These are phyloP conservation scores for Babyrousa celebensis DNA, from an alignment of 2,797 vertebrate genomes.

Conservation along the genomic window DNA sequence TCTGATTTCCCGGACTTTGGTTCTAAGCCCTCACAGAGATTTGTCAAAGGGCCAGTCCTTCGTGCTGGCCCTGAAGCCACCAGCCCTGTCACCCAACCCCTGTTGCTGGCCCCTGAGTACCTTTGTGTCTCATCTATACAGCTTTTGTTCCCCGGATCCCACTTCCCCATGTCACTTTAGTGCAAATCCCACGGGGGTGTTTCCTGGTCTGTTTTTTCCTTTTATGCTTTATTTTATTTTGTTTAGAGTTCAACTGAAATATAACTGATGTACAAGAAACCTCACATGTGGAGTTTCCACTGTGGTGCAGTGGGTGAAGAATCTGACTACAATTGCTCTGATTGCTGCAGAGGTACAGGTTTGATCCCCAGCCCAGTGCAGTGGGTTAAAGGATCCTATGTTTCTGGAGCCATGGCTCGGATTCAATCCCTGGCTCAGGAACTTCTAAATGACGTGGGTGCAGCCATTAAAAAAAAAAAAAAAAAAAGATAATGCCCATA, in stretches of 20 bases:
- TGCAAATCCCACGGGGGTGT: background rate
- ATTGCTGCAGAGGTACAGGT: too few relatives aligned
- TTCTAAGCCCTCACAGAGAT: background rate
- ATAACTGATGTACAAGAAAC: background rate
- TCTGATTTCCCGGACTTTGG: conserved; percentile 7
- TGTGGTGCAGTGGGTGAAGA: too few relatives aligned
- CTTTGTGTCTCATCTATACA: background rate
- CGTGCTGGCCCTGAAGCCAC: background rate
- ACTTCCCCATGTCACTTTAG: accelerated
- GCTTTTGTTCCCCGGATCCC: accelerated
- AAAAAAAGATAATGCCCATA: background rate
- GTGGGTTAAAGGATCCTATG: too few relatives aligned
- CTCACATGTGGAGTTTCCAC: background rate
- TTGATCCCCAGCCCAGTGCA: too few relatives aligned
- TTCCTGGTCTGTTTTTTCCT: background rate
- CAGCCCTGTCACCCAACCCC: accelerated
- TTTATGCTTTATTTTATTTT: background rate
- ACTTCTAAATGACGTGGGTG: too few relatives aligned
- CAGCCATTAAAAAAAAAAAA: too few relatives aligned
- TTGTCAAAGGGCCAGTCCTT: background rate
- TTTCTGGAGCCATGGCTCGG: too few relatives aligned
- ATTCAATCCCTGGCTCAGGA: too few relatives aligned
- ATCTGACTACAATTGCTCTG: too few relatives aligned
- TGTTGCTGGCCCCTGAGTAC: background rate
- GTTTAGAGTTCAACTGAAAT: background rate